A percentile compares a stretch with the other conserved stretches of the same genome.
Conservation (phyloP, 2,888 invertebrate species). For the Altica lythri region DNA sequence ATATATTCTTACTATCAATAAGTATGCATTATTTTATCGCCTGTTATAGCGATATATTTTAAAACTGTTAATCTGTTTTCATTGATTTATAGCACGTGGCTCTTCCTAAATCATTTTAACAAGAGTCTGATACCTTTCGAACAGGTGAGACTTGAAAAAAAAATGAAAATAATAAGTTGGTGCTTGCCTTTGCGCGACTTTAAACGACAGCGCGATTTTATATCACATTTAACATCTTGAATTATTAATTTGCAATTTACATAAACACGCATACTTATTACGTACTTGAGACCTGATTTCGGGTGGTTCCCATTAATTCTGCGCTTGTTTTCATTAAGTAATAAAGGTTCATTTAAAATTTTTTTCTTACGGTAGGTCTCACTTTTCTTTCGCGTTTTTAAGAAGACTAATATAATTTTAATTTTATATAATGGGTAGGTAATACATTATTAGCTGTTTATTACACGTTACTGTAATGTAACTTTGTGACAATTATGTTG, state of each 20-base stretch:
- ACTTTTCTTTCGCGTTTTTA: no score
- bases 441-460: no score
- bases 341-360: not conserved
- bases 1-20: no score
- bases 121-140: not conserved
- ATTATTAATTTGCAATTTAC: slow-evolving; percentile 24
- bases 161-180: slow-evolving; percentile 18
- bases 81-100: slow-evolving; percentile 5
- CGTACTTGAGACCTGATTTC: slow-evolving; percentile 12
- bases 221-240: slow-evolving; percentile 32
- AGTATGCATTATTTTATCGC: no score
- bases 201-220: slow-evolving; percentile 34
- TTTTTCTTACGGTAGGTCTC: no score
- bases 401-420: no score
- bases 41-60: no score
- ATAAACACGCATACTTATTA: slow-evolving; percentile 30
- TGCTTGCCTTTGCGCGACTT: slow-evolving; percentile 25
- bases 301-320: slow-evolving; percentile 6
- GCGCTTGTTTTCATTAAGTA: slow-evolving; percentile 5
- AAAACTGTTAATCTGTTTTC: no score
- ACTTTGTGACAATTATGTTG: no score
- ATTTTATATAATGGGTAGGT: no score
- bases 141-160: slow-evolving; percentile 16
- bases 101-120: slow-evolving; percentile 1
- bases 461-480: no score